phyloP scores from a whole-genome alignment of 2,888 invertebrate species.

The Aquatica leii region DNA sequence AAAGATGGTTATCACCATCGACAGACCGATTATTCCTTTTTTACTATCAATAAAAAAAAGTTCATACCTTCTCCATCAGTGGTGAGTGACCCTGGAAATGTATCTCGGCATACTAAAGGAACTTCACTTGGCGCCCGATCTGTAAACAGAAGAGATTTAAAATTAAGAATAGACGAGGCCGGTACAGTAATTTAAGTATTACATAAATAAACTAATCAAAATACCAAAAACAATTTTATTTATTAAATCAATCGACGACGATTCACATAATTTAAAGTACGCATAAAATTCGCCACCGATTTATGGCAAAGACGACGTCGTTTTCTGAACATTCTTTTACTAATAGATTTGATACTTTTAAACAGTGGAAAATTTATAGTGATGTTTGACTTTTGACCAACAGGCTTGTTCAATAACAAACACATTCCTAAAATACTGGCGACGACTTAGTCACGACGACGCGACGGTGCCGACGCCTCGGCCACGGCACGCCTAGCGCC shows the following conservation, averaged over 20 bases:
- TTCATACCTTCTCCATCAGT: conserved; percentile 85
- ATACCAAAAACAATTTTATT: conserved; percentile 17
- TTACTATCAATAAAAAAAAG: conserved; percentile 23
- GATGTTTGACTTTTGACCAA: conserved; percentile 19
- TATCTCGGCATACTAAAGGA: conserved; percentile 67
- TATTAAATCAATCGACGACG: conserved; percentile 9
- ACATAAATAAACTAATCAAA: conserved; percentile 14
- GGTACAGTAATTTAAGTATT: conserved; percentile 12
- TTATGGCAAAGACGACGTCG: background rate
- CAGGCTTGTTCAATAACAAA: conserved; percentile 36
- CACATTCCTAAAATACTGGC: conserved; percentile 41
- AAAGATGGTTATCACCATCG: conserved; percentile 16
- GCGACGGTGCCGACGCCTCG: conserved; percentile 40
- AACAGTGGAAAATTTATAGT: conserved; percentile 24
- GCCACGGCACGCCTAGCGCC: conserved; percentile 30
- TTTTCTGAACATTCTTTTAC: conserved; percentile 15
- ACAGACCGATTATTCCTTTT: conserved; percentile 17
- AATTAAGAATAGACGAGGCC: conserved; percentile 17
- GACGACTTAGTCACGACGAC: conserved; percentile 39
- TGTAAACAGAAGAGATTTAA: conserved; percentile 55
- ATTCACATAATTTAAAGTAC: no score
- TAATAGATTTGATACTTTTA: conserved; percentile 24
- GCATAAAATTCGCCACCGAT: background rate
- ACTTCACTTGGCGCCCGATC: conserved; percentile 77
- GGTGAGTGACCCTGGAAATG: conserved; percentile 77